Evolutionary conservation across 2,888 invertebrate species (phyloP).

Genomic region (Apodemia mormo): DNA sequence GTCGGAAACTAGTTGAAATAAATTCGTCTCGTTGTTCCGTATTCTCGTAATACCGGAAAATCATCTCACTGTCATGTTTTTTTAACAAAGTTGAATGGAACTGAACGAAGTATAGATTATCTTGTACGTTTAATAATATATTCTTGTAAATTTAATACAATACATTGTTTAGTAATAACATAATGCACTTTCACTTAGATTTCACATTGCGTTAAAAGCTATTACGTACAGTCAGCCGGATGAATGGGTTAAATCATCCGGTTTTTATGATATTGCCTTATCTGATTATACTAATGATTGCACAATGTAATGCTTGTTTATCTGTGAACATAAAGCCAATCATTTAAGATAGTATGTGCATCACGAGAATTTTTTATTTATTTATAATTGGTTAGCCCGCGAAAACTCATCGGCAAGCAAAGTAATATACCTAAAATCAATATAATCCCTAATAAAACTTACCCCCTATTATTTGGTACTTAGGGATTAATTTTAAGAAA

Average conservation of each 20-base stretch:
- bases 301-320: neutral
- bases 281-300: conserved; percentile 11
- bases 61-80: too few relatives aligned
- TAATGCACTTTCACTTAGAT: conserved; percentile 46
- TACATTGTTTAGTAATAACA: conserved; percentile 29
- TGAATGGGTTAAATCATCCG: conserved; percentile 16
- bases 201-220: conserved; percentile 23
- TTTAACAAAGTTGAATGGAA: neutral
- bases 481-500: too few relatives aligned
- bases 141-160: neutral
- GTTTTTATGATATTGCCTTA: conserved; percentile 8
- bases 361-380: too few relatives aligned
- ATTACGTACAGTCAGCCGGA: conserved; percentile 8
- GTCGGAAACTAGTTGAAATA: too few relatives aligned
- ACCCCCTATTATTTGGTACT: too few relatives aligned
- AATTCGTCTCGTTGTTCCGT: too few relatives aligned
- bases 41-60: too few relatives aligned
- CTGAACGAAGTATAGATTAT: conserved; percentile 15
- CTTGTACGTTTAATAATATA: conserved; percentile 31
- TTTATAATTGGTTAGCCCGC: too few relatives aligned
- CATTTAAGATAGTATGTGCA: too few relatives aligned
- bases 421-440: too few relatives aligned
- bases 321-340: neutral
- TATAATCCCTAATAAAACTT: too few relatives aligned
- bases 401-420: too few relatives aligned